Base-by-base conservation (phyloP, 92 coral and sea anemone species). In the Scolanthus callimorphus region DNA sequence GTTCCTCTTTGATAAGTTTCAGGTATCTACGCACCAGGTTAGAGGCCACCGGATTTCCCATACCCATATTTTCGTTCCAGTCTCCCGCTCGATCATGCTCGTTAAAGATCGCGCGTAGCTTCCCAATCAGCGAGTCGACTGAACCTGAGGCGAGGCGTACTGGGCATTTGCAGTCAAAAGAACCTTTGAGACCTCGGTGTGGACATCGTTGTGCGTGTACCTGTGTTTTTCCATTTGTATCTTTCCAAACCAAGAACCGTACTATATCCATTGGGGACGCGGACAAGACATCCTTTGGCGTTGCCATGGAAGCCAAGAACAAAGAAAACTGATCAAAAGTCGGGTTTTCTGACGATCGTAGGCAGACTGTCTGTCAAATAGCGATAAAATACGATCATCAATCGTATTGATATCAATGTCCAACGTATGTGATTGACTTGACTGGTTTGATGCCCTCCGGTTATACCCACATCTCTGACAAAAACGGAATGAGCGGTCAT, bases 111-210 rank as follows among this genome's bases (percentile, higher is more conserved):
- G 82, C 63, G 29, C 76, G 58, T 29, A 76, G 43, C 49, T 76
- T 76, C 0, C 76, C 82, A 51, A 68, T 60, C 13, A 78, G 52
- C 46, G 77, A 78, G 41, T 78, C 78, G 31, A 77, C 72, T 22
- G 85, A 28, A 23, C 77, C 84, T 22, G 72, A 59, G 13, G 77
- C 71, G 9, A 60, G 51, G 0, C 66, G 52, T 10, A 54, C 17
- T 13, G 63, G 71, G 69, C 81, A 74, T 2, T 27, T 48, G 39
- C 76, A 69, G 3, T 21, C 13, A 28, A 29, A 47, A 0, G 69
- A 2, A 13, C 57, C 76, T 15, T 57, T 69, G 2, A 47, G 31
- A 11, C 76, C 69, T 0, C 57, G 39, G 26, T 49, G 6, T 3
- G 39, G 70, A 23, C 70, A 63, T 23, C 19, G 38, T 2, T 23